Conservation (phyloP, 2,113 vertebrate species). For the Romanogobio albipinnatus region DNA sequence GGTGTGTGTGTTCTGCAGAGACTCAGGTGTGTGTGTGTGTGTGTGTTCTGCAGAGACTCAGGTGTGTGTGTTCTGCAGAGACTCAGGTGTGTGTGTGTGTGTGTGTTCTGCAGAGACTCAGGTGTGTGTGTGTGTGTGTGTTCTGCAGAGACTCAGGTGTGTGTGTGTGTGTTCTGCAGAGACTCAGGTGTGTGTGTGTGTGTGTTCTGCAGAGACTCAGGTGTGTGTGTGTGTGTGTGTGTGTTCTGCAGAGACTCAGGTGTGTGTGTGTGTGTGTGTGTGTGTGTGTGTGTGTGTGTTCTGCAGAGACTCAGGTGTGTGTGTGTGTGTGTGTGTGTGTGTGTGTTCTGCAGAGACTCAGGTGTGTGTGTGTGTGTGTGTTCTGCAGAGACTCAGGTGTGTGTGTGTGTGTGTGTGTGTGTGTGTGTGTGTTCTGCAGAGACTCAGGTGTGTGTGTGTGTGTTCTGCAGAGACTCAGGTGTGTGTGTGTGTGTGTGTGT, state of each 20-base stretch:
- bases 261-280: too few species aligned
- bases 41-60: conserved; percentile 73
- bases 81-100: too few species aligned
- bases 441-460: background rate
- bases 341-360: conserved; percentile 71
- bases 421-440: too few species aligned
- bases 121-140: background rate
- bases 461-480: conserved; percentile 73
- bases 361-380: background rate
- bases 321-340: background rate
- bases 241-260: conserved; percentile 76
- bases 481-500: background rate
- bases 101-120: too few species aligned
- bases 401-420: background rate
- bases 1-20: background rate
- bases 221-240: background rate
- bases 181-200: too few species aligned
- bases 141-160: conserved; percentile 74
- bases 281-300: background rate
- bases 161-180: background rate
- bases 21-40: background rate
- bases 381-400: background rate
- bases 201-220: too few species aligned
- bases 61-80: background rate
- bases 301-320: background rate